Base-by-base conservation (phyloP, 2,888 invertebrate species). In the Augiades crinisus region DNA sequence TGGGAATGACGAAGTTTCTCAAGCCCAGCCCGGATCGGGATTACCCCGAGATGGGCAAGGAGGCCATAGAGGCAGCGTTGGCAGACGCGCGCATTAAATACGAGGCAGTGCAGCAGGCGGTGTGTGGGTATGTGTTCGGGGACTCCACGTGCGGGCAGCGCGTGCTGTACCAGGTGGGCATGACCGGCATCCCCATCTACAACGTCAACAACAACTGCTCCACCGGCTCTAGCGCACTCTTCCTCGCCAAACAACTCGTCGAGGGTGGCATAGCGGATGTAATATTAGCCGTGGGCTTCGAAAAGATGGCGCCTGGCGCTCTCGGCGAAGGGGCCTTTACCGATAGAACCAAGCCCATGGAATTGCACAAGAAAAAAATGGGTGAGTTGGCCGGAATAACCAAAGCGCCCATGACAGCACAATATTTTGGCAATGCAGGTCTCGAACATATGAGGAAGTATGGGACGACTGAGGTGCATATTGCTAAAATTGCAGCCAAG, bases 181-280 rank as follows among this genome's bases (percentile, higher is more conserved):
- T 99, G 93, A 98, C 96, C 22, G 99, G 99, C 33, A 98, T 99
- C 60, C 99, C 99, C 3, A 94, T 99, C 61, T 97, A 95, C 86
- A 99, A 99, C 83, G 99, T 99, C 8, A 99, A 99, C 87, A 99
- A 99, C 78, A 99, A 99, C 73, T 99, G 99, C 75, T 95, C 99
- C 0, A 99, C 99, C 1, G 99, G 99, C 19, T 96, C 99, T 0
- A 96, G 95, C 47, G 99, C 99, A 0, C 81, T 99, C 2, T 92
- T 94, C 71, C 89, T 99, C 69, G 98, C 95, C 0, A 98, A 98
- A 75, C 98, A 99, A 80, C 92, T 98, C 13, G 90, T 99, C n/a
- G 95, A 97, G 83, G 94, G 95, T 56, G 98, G 97, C 7, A 91
- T 93, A 66, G 93, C 94, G 10, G 95, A 98, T 65, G 96, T 99